Evolutionary conservation across 2,113 vertebrate genomes (phyloP).

Genomic region (Peromyscus maniculatus): DNA sequence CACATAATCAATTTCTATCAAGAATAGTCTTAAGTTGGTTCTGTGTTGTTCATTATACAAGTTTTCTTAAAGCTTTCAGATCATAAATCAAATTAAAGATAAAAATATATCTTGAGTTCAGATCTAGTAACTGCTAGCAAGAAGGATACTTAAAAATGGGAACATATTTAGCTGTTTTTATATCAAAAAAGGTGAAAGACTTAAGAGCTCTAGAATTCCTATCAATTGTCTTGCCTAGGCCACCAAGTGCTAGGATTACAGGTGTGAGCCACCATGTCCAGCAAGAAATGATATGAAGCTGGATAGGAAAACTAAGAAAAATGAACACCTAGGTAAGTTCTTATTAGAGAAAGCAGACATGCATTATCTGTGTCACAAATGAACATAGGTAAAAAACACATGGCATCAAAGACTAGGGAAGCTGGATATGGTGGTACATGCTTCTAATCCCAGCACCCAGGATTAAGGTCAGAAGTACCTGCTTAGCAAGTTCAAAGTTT

Average conservation of each 20-base stretch:
- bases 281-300: not conserved
- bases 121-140: not conserved
- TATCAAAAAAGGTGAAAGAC: slow-evolving; percentile 8
- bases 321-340: not conserved
- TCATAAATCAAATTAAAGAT: not conserved
- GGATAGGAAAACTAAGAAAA: not conserved
- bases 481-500: not conserved
- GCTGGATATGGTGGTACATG: not conserved
- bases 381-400: not conserved
- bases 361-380: not conserved
- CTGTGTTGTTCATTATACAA: slow-evolving; percentile 12
- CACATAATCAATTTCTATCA: slow-evolving; percentile 1
- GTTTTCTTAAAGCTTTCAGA: slow-evolving; percentile 30
- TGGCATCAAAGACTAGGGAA: not conserved
- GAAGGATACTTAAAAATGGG: not conserved
- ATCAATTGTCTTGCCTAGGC: not conserved
- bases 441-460: not conserved
- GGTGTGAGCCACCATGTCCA: not conserved
- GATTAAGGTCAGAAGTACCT: not conserved
- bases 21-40: not conserved
- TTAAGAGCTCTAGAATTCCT: not conserved
- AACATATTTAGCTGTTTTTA: slow-evolving; percentile 31
- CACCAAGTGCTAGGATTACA: not conserved
- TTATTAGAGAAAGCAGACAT: not conserved
- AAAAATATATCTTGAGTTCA: slow-evolving; percentile 13